Base-by-base conservation (phyloP, 2,797 vertebrate genomes). In the Enteromius radiatus region DNA sequence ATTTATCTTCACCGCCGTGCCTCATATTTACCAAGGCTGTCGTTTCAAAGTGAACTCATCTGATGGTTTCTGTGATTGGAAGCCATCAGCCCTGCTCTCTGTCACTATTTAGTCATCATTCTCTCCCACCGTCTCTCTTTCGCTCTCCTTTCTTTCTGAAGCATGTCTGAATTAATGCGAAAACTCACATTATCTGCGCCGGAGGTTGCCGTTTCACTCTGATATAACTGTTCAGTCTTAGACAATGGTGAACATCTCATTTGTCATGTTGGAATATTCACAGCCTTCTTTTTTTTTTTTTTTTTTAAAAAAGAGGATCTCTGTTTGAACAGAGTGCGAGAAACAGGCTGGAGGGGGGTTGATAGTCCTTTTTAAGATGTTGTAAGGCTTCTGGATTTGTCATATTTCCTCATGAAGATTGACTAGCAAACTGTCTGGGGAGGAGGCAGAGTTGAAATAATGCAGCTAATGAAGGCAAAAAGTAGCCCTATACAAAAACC, bases 21-120 rank as follows among this genome's bases (percentile, higher is more conserved):
- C 84, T 88, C 84, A 86, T 89, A 90, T 90, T 82, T 83, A 59
- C 70, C 70, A 78, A 76, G 10, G 59, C 76, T 64, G 67, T 81
- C 79, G 69, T 45, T 78, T 74, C 74, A 36, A 47, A 26, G 67
- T 65, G 45, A 78, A 33, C 80, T 78, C 87, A 78, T 87, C 78
- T 86, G 86, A 91, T 89, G 84, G 77, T 67, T 49, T 65, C 36
- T 45, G 69, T 86, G 89, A 90, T 90, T 88, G 70, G 70, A 38
- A 71, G 15, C 82, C 75, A 80, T 84, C 8, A 41, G 21, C 38
- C 43, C 68, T 63, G n/a, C 70, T 61, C 33, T 36, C 59, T 38
- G 19, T 82, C 52, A 31, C 2, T 31, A 23, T 78, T 74, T 28
- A 74, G 81, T 81, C 80, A 52, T 69, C 70, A 76, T 61, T 64